Evolutionary conservation across 2,888 invertebrate genomes (phyloP).

Genomic region (Pollenia amentaria): DNA sequence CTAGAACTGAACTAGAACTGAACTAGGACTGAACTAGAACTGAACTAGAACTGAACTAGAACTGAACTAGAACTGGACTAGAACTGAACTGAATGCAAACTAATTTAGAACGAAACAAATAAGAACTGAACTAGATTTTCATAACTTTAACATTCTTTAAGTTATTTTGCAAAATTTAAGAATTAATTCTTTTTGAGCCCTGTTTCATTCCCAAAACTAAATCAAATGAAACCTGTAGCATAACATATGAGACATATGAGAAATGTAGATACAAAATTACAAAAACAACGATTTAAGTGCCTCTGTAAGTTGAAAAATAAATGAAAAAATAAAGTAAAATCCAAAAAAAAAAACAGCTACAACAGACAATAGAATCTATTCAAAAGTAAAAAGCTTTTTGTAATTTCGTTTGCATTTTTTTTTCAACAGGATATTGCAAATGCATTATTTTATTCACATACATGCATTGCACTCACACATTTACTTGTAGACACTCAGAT

Average conservation of each 20-base stretch:
- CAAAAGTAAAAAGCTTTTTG: constrained; percentile 62
- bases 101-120: too few species aligned
- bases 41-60: too few species aligned
- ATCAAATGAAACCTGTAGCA: constrained; percentile 63
- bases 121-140: too few species aligned
- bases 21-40: too few species aligned
- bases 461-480: constrained; percentile 1
- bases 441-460: constrained; percentile 34
- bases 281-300: constrained; percentile 33
- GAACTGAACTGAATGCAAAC: too few species aligned
- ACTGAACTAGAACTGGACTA: too few species aligned
- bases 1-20: too few species aligned
- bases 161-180: too few species aligned
- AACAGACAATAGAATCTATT: constrained; percentile 67
- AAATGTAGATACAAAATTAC: constrained; percentile 45
- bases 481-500: neutral
- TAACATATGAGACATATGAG: constrained; percentile 44
- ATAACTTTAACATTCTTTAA: too few species aligned
- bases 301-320: constrained; percentile 53
- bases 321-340: constrained; percentile 20
- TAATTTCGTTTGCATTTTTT: constrained; percentile 52
- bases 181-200: constrained; percentile 1
- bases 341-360: constrained; percentile 28
- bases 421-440: constrained; percentile 70
- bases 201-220: constrained; percentile 26